Base-by-base conservation (phyloP, 2,113 vertebrate genomes). In the Gadus chalcogrammus region DNA sequence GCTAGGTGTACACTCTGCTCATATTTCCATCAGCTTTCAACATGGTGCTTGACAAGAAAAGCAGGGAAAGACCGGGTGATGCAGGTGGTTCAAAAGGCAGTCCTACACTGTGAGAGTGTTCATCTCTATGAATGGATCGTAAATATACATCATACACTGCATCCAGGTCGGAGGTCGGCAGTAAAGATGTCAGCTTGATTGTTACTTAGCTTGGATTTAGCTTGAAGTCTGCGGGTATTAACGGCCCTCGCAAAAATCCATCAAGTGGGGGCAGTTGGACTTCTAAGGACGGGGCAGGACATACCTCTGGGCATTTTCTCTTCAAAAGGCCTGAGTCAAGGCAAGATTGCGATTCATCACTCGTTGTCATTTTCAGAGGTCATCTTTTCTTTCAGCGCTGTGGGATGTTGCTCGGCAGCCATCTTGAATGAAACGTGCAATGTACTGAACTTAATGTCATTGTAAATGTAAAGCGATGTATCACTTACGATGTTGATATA, bases 321-420 rank as follows among this genome's bases (percentile, higher is more conserved):
- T 20, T 69, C 60, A 70, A 76, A 78, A 27, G 76, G 70, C 6
- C 2, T 15, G 59, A 70, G 65, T 69, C 16, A 65, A n/a, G 20
- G 61, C 61, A 79, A 70, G 24, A 66, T 67, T 67, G 68, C 77
- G 70, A 75, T 68, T 28, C 35, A 80, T 79, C 69, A 75, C 65
- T 61, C 67, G 67, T 65, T 71, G 48, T 13, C 4, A 62, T 69
- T 1, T 68, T 12, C 55, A 66, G 18, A 55, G 38, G 67, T 4
- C 17, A 62, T 69, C 15, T 66, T 28, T 72, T 65, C 1, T 59
- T 52, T 15, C 20, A 17, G 5, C 27, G 17, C 4, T 56, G 11
- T 48, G 58, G 17, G 27, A 53, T 15, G 24, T 1, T 16, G 11
- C 20, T 38, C 17, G 27, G 1, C 27, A 18, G 38, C 55, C 59